Conservation (phyloP, 2,797 vertebrate species). For the Danio albolineatus region DNA sequence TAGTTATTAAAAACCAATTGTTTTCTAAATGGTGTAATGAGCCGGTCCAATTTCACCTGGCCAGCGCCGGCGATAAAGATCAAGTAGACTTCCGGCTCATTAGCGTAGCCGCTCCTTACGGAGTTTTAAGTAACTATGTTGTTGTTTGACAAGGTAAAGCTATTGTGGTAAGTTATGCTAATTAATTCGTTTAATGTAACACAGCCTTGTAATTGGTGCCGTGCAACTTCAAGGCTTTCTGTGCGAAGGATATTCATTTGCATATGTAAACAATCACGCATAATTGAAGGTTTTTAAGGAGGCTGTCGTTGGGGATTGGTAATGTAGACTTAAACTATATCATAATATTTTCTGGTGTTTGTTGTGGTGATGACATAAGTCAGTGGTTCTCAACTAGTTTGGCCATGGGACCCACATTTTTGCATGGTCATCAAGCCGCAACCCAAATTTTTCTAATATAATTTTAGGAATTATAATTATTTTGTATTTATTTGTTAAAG, state of each 20-base stretch:
- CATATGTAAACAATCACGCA: neutral
- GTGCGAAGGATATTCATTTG: neutral
- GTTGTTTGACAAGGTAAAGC: slow-evolving; percentile 34
- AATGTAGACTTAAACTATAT: too few relatives aligned
- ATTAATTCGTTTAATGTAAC: slow-evolving; percentile 22
- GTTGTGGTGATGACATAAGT: too few relatives aligned
- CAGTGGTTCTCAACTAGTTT: too few relatives aligned
- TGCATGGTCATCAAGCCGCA: too few relatives aligned
- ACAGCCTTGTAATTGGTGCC: slow-evolving; percentile 13
- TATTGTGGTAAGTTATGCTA: slow-evolving; percentile 23
- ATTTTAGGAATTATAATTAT: too few relatives aligned
- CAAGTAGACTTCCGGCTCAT: slow-evolving; percentile 8
- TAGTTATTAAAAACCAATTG: slow-evolving; percentile 58
- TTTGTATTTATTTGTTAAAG: too few relatives aligned
- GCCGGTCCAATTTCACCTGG: slow-evolving; percentile 35
- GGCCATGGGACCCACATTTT: too few relatives aligned
- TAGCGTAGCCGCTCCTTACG: neutral
- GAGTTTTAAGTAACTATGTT: slow-evolving; percentile 33
- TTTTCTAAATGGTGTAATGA: slow-evolving; percentile 52
- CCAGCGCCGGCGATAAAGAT: slow-evolving; percentile 1
- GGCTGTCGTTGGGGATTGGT: neutral
- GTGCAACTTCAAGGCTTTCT: slow-evolving; percentile 11
- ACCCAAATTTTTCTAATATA: too few relatives aligned
- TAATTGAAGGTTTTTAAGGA: neutral
- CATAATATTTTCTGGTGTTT: too few relatives aligned